phyloP scores from a whole-genome alignment of 2,797 vertebrate species.

The Rousettus madagascariensis region DNA sequence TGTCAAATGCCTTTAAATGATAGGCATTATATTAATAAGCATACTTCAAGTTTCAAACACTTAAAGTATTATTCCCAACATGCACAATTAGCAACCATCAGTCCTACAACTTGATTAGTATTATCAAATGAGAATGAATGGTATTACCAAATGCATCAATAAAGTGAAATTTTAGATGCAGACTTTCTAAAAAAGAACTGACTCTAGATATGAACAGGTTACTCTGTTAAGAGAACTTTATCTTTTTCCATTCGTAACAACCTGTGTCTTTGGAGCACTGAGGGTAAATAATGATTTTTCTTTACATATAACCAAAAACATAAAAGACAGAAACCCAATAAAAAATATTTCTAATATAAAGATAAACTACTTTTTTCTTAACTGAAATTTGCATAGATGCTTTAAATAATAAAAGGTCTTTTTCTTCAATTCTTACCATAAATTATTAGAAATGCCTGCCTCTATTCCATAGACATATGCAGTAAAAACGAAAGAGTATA shows the following conservation, averaged over 20 bases:
- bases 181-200: constrained; percentile 41
- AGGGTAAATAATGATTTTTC: not conserved
- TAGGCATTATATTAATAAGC: not conserved
- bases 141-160: constrained; percentile 2
- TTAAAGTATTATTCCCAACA: not conserved
- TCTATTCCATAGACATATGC: not conserved
- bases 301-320: not conserved
- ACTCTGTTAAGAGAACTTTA: not conserved
- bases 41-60: constrained; percentile 37
- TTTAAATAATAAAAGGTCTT: not conserved
- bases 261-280: not conserved
- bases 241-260: not conserved
- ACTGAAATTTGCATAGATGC: not conserved
- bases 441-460: constrained; percentile 16
- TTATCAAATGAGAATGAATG: not conserved
- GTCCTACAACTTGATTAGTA: not conserved
- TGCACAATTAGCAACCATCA: not conserved
- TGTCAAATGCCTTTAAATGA: not conserved
- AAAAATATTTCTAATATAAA: not conserved
- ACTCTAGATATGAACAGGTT: not conserved
- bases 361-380: constrained; percentile 15
- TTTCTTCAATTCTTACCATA: constrained; percentile 24
- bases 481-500: constrained; percentile 20
- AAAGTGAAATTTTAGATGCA: constrained; percentile 15
- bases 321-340: not conserved